Conservation (phyloP, 2,113 vertebrate species). For the Corythornis cristatus region DNA sequence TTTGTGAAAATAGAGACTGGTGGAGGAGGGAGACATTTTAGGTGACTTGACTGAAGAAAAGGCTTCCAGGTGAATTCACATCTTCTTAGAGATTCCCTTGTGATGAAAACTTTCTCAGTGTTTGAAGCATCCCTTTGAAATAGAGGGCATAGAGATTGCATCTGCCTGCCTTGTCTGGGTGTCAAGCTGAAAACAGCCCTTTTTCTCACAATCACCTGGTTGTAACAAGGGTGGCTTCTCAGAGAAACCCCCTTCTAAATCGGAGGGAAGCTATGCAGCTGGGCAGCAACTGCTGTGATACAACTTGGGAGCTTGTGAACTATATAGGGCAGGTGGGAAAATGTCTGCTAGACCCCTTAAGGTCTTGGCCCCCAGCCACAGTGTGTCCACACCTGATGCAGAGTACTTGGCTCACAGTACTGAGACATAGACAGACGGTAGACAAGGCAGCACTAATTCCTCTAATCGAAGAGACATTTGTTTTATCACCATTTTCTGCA, state of each 20-base stretch:
- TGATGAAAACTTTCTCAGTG: not conserved
- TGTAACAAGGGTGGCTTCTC: not conserved
- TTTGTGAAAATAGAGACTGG: not conserved
- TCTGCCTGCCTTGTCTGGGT: not conserved
- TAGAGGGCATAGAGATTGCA: not conserved
- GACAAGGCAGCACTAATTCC: slow-evolving; percentile 27
- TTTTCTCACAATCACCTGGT: not conserved
- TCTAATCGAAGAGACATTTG: slow-evolving; percentile 20
- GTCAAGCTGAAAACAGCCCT: not conserved
- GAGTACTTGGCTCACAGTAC: not conserved
- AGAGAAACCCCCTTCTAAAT: not conserved
- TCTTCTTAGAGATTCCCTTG: not conserved
- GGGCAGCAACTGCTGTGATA: not conserved
- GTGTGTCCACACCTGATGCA: not conserved
- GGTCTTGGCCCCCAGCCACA: not conserved
- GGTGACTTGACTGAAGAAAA: not conserved
- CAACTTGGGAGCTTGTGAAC: not conserved
- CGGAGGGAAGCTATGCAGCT: not conserved
- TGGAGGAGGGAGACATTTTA: not conserved
- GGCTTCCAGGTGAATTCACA: slow-evolving; percentile 1
- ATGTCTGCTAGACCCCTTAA: not conserved
- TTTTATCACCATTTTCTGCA: slow-evolving; percentile 45
- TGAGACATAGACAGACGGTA: not conserved
- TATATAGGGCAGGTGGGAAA: not conserved
- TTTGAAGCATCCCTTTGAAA: not conserved